Evolutionary conservation across 2,797 vertebrate species (phyloP).

Genomic region (Etheostoma perlongum): DNA sequence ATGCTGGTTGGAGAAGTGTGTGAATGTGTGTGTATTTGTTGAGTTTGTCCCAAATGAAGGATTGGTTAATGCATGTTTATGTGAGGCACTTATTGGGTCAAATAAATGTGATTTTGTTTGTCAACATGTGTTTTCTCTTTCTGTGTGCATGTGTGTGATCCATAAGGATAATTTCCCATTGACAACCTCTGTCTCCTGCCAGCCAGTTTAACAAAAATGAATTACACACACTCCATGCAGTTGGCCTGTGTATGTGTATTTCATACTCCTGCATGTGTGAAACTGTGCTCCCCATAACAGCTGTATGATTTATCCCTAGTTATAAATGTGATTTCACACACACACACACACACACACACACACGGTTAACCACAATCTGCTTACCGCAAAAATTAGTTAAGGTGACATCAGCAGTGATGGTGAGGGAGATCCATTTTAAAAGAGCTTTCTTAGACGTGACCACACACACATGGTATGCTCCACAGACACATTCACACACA

Average conservation of each 20-base stretch:
- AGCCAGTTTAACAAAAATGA: slow-evolving; percentile 55
- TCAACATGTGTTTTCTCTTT: slow-evolving; percentile 30
- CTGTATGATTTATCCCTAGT: slow-evolving; percentile 50
- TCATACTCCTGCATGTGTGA: slow-evolving; percentile 35
- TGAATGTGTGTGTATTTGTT: slow-evolving; percentile 19
- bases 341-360: neutral
- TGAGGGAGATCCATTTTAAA: slow-evolving; percentile 65
- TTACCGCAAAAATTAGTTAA: slow-evolving; percentile 25
- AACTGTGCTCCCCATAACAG: slow-evolving; percentile 40
- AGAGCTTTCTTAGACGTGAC: slow-evolving; percentile 77
- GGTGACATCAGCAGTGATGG: slow-evolving; percentile 61
- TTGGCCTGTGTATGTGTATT: slow-evolving; percentile 23
- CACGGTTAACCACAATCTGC: slow-evolving; percentile 38
- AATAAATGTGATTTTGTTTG: slow-evolving; percentile 12
- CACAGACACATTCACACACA: slow-evolving; percentile 64
- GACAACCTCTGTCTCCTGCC: slow-evolving; percentile 43
- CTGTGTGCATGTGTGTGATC: slow-evolving; percentile 17
- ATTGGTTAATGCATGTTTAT: neutral
- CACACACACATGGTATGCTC: slow-evolving; percentile 83
- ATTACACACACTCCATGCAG: slow-evolving; percentile 43
- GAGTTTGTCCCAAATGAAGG: neutral
- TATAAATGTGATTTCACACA: slow-evolving; percentile 49
- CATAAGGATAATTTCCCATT: slow-evolving; percentile 23
- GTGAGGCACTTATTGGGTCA: slow-evolving; percentile 12
- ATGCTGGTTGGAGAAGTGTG: slow-evolving; percentile 8